Evolutionary conservation across 2,888 invertebrate species (phyloP).

Genomic region (Eupithecia tripunctaria): DNA sequence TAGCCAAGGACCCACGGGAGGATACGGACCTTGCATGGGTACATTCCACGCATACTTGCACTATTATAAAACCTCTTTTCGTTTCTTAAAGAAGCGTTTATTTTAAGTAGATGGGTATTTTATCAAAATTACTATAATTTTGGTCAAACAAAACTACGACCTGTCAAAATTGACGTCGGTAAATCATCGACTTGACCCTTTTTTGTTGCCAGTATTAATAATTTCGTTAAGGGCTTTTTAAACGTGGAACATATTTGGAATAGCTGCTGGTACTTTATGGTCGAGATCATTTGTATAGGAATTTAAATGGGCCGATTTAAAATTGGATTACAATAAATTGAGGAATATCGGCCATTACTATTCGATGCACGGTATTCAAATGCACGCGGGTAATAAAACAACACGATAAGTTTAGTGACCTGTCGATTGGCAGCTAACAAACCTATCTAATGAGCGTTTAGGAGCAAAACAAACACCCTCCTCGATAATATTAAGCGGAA

Average conservation of each 20-base stretch:
- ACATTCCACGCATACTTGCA: slow-evolving; percentile 68
- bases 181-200: slow-evolving; percentile 79
- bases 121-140: slow-evolving; percentile 83
- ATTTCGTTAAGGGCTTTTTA: slow-evolving; percentile 82
- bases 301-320: slow-evolving; percentile 71
- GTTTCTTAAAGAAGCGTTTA: slow-evolving; percentile 68
- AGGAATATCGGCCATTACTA: slow-evolving; percentile 54
- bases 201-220: slow-evolving; percentile 75
- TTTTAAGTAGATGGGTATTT: slow-evolving; percentile 80
- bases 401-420: slow-evolving; percentile 32
- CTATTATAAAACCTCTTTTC: slow-evolving; percentile 64
- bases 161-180: slow-evolving; percentile 82
- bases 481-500: slow-evolving; percentile 53
- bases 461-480: slow-evolving; percentile 35
- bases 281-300: slow-evolving; percentile 71
- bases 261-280: slow-evolving; percentile 78
- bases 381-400: slow-evolving; percentile 26
- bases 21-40: background rate
- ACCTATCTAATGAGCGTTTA: slow-evolving; percentile 34
- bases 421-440: slow-evolving; percentile 31
- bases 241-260: slow-evolving; percentile 78
- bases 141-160: slow-evolving; percentile 79
- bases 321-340: slow-evolving; percentile 68
- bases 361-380: slow-evolving; percentile 45
- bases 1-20: background rate